Conservation (phyloP, 1,140 invertebrate species). For the Micrasema longulum region DNA sequence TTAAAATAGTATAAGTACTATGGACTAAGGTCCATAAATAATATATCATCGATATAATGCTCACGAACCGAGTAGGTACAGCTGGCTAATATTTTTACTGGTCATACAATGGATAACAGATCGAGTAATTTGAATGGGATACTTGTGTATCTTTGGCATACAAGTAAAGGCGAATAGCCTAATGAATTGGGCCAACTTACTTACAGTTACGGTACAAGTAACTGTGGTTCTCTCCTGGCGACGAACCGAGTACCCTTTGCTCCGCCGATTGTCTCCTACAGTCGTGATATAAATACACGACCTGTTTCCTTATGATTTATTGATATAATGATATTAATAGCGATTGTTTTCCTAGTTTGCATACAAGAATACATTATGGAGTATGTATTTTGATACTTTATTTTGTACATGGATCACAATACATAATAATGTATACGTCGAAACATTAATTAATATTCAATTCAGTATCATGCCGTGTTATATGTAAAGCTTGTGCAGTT, state of each 20-base stretch:
- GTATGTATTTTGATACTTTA: too few relatives aligned
- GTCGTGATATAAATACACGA: slow-evolving; percentile 26
- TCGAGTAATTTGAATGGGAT: slow-evolving; percentile 18
- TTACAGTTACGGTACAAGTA: slow-evolving; percentile 8
- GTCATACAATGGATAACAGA: slow-evolving; percentile 16
- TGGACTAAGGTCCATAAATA: too few relatives aligned
- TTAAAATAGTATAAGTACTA: too few relatives aligned
- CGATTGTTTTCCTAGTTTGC: slow-evolving; percentile 3
- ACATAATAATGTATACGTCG: too few relatives aligned
- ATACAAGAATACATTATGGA: slow-evolving; percentile 6
- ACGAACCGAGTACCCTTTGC: slow-evolving; percentile 1
- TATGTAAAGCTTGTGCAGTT: too few relatives aligned
- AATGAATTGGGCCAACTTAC: slow-evolving; percentile 13
- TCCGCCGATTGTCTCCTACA: slow-evolving; percentile 23
- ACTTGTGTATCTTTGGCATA: slow-evolving; percentile 4
- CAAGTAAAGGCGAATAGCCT: neutral
- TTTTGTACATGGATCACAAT: too few relatives aligned
- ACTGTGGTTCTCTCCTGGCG: slow-evolving; percentile 15
- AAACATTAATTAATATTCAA: too few relatives aligned
- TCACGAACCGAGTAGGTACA: too few relatives aligned
- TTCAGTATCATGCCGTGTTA: too few relatives aligned
- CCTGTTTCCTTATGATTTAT: slow-evolving; percentile 33
- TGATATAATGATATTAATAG: slow-evolving; percentile 28
- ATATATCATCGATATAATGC: too few relatives aligned
- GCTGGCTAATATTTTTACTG: slow-evolving; percentile 3